Base-by-base conservation (phyloP, 2,888 invertebrate genomes). In the Nomada ruficornis region DNA sequence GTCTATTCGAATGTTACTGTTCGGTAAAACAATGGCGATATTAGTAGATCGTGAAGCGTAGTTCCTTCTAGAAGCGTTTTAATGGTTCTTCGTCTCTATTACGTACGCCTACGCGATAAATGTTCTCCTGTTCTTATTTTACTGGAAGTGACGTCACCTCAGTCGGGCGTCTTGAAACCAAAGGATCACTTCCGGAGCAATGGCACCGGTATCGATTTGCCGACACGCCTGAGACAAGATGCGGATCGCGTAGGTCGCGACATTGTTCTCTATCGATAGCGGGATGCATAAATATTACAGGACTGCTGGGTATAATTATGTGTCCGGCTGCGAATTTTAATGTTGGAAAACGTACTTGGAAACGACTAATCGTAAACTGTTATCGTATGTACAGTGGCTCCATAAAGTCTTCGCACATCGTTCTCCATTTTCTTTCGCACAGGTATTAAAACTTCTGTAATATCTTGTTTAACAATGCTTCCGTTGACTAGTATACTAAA, bases 131-230 rank as follows among this genome's bases (percentile, higher is more conserved):
- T 59, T 36, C 10, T 55, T 72, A 71, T 73, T 77, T 68, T n/a
- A 11, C 59, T 59, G n/a, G 60, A n/a, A 42, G 44, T 84, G 84
- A 87, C 87, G 87, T 88, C 79, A 83, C 60, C 26, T 13, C 65
- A 42, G 52, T 42, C 47, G 42, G 50, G 55, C 64, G 81, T 78
- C 77, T 78, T 76, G 82, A 76, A 72, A 70, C 77, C 72, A 23
- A 78, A 80, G 71, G 71, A 89, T 86, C 83, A 72, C 79, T 88
- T 80, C 80, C 79, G 78, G 85, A 70, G 83, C 82, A 82, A 86
- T 69, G 85, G 72, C 80, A 80, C 70, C 59, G 20, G 70, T 89
- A 89, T 89, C 88, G 89, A 89, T 89, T 80, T 79, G 68, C 57
- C 78, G 85, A 72, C 84, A 80, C 72, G 70, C 80, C 74, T 73